phyloP scores from a whole-genome alignment of 2,113 vertebrate species.

The Microtus montanus region DNA sequence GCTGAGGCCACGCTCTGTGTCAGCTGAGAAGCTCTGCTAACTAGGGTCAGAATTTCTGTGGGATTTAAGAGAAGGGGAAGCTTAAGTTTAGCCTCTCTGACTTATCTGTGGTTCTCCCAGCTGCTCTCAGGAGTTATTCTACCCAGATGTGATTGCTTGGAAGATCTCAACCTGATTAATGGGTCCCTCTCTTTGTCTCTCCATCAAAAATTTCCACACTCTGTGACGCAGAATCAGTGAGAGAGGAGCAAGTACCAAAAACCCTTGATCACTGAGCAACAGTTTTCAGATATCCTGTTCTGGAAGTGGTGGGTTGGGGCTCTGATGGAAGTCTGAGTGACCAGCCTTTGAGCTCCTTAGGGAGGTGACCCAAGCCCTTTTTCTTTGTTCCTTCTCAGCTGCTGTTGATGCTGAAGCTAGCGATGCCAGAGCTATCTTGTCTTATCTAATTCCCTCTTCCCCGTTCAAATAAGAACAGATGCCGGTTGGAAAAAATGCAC shows the following conservation, averaged over 20 bases:
- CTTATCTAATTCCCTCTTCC: not conserved
- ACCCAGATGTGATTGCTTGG: not conserved
- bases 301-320: not conserved
- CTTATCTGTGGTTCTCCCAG: not conserved
- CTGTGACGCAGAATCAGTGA: not conserved
- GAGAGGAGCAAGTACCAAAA: not conserved
- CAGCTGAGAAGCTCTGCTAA: not conserved
- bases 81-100: not conserved
- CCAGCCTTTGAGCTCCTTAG: not conserved
- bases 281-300: not conserved
- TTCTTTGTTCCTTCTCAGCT: not conserved
- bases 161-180: not conserved
- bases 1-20: not conserved
- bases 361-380: not conserved
- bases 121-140: not conserved
- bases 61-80: not conserved
- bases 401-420: not conserved
- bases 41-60: not conserved
- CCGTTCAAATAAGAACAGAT: conserved; percentile 21
- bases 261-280: not conserved
- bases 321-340: not conserved
- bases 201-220: too few relatives aligned
- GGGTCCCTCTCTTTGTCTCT: not conserved
- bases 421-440: too few relatives aligned
- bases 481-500: not conserved